Conservation (phyloP, 2,113 vertebrate species). For the Piliocolobus tephrosceles region DNA sequence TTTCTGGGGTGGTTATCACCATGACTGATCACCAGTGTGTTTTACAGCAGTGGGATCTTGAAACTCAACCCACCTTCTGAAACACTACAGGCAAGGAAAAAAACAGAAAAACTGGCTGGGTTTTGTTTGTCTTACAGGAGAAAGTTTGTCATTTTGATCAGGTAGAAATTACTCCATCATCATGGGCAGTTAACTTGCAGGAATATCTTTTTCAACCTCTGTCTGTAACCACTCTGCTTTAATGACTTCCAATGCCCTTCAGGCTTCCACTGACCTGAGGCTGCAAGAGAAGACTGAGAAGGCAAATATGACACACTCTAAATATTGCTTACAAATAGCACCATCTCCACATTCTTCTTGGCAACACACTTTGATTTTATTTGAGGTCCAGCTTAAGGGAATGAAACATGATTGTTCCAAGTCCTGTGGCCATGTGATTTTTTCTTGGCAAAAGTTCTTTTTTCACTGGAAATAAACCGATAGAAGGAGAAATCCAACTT, state of each 20-base stretch:
- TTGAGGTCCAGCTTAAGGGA: not conserved
- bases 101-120: not conserved
- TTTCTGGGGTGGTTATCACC: not conserved
- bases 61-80: not conserved
- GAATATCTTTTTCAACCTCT: conserved; percentile 11
- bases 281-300: not conserved
- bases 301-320: rapidly evolving
- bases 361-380: not conserved
- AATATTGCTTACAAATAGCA: too few species aligned
- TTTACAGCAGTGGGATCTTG: not conserved
- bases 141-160: not conserved
- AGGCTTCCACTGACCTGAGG: not conserved
- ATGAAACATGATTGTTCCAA: not conserved
- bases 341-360: not conserved
- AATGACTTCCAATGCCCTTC: not conserved
- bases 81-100: not conserved
- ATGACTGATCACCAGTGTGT: not conserved
- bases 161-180: conserved; percentile 26
- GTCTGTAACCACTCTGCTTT: not conserved
- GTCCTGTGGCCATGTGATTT: not conserved
- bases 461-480: not conserved
- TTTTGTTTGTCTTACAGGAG: conserved; percentile 52
- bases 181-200: conserved; percentile 46
- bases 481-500: not conserved
- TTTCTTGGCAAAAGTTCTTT: not conserved